Evolutionary conservation across 2,113 vertebrate species (phyloP), one percentile per base, ranked within the genome.

Genomic region (Strix aluco): DNA sequence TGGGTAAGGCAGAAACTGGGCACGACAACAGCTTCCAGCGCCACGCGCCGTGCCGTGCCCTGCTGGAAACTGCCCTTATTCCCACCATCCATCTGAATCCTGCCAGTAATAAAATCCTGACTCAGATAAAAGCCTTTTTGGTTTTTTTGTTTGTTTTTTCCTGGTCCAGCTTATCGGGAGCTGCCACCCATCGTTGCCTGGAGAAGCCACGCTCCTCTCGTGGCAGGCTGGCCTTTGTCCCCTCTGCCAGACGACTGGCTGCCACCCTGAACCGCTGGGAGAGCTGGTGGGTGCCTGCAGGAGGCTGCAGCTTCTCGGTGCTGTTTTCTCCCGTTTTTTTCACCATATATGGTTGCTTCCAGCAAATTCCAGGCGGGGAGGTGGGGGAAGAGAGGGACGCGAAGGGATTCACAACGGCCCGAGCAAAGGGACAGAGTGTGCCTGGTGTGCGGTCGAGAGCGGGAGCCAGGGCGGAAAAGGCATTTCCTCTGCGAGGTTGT

Each of bases 21-120:
- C 46, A 23, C 19, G 0, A 5, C 30, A 9, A 7, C 2, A 8
- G n/a, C 49, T 16, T 25, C 23, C 23, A 5, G 61, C 1, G 3
- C 63, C 7, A 0, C 1, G 0, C 46, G 52, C 23, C 30, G 4
- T 21, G 1, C 13, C 5, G 3, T 32, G 17, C 61, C 13, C 2
- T 26, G 6, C 29, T n/a, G 54, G 36, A 22, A 74, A 14, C 51
- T 19, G 26, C 66, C 70, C 32, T 15, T 9, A 1, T 66, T 65
- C 30, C 38, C 46, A 15, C 29, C 30, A 4, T 2, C 49, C 20
- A 0, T 3, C 71, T 15, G 13, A 55, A 26, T 36, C 44, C 15
- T 1, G 7, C 25, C 25, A 3, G 5, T 27, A 13, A 32, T 14
- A 80, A 54, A 55, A 40, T 2, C 62, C 19, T 0, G 2, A 3